Evolutionary conservation across 2,797 vertebrate species (phyloP), one percentile per base, ranked within the genome.

Genomic region (Hozukius guyotensis): DNA sequence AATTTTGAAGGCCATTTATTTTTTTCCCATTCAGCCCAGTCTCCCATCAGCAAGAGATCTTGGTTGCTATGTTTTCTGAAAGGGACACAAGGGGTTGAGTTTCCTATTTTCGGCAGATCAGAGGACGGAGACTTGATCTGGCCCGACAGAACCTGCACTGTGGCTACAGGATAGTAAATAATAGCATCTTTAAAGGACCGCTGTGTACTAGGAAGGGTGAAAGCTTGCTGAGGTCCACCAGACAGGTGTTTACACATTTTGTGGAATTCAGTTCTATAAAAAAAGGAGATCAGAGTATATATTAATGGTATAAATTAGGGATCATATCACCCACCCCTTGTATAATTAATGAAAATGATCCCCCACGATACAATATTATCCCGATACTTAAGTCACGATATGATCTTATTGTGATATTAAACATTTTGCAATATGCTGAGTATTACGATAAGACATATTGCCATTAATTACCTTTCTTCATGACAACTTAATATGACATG

Each of bases 1-100:
- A 53, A 83, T 78, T 83, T 70, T 75, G 69, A 88, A 88, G 69
- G 64, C 55, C 78, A 64, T 81, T 88, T 86, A 53, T 84, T 90
- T 85, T 72, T 64, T 31, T 1, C 34, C 65, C 53, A 53, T 64
- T 74, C 34, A 74, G 65, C 67, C 20, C 31, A 1, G 22, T 59
- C 31, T 34, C 29, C 72, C 60, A 79, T 82, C 74, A 46, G n/a
- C 3, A 1, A 60, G 32, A 7, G 52, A 75, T 60, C 5, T 1
- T 13, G 25, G 29, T 60, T 52, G 2, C 14, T 29, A 6, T 62
- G 25, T 63, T 71, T 12, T 53, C 36, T 25, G 14, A 69, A 49
- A 64, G 42, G 61, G 32, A 61, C 55, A 59, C 24, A 53, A 24
- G 38, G 12, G 22, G 25, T 46, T 22, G 49, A n/a, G 20, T 36